Evolutionary conservation across 2,113 vertebrate genomes (phyloP).

Genomic region (Sorex araneus): DNA sequence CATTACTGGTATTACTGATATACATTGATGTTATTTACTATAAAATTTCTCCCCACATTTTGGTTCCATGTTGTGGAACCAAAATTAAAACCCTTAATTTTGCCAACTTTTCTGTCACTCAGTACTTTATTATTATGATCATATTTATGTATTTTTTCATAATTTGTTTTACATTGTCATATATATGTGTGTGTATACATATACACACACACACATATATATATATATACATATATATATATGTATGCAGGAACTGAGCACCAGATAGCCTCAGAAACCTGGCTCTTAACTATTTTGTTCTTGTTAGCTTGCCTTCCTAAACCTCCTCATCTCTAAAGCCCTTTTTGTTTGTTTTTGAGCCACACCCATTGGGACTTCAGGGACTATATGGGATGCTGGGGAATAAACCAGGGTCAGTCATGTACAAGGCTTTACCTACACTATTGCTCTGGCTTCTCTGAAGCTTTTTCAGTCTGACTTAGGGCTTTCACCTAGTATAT

Average conservation of each 20-base stretch:
- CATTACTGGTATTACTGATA: slow-evolving; percentile 31
- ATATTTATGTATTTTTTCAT: slow-evolving; percentile 8
- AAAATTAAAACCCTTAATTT: slow-evolving; percentile 37
- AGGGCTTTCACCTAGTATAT: slow-evolving; percentile 43
- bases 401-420: too few species aligned
- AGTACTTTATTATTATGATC: slow-evolving; percentile 57
- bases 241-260: background rate
- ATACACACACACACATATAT: too few species aligned
- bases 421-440: too few species aligned
- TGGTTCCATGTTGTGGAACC: slow-evolving; percentile 37
- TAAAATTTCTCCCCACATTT: slow-evolving; percentile 25
- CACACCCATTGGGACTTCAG: too few species aligned
- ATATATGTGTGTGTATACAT: too few species aligned
- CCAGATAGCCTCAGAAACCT: slow-evolving; percentile 38
- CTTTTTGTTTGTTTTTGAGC: background rate
- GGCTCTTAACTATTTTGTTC: slow-evolving; percentile 52
- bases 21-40: slow-evolving; percentile 17
- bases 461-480: slow-evolving; percentile 51
- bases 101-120: slow-evolving; percentile 37
- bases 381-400: too few species aligned
- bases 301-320: slow-evolving; percentile 60
- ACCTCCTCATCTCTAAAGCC: background rate
- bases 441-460: too few species aligned
- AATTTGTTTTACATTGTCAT: background rate
- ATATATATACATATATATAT: too few species aligned